Percentiles rank a stretch among this genome's conserved stretches.
Evolutionary conservation across 2,888 invertebrate genomes (phyloP).

Genomic region (Steinernema carpocapsae): DNA sequence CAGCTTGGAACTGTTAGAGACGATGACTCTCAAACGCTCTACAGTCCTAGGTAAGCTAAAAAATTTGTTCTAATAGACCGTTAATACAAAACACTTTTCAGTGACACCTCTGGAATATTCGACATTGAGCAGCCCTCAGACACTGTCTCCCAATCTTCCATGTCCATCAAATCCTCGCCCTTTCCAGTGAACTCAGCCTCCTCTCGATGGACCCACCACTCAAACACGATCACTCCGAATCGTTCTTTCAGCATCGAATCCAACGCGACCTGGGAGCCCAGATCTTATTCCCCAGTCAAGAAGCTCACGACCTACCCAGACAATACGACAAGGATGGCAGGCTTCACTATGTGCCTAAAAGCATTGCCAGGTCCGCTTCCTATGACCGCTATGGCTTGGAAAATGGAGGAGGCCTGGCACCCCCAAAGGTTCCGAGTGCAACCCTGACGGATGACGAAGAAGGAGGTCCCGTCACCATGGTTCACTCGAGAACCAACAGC

Average conservation of each 20-base stretch:
- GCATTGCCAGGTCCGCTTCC: constrained; percentile 44
- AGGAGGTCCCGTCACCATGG: constrained; percentile 19
- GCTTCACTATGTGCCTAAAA: constrained; percentile 54
- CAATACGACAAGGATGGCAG: constrained; percentile 57
- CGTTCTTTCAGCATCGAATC: constrained; percentile 50
- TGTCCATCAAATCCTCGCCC: constrained; percentile 60
- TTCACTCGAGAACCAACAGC: constrained; percentile 37
- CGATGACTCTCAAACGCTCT: constrained; percentile 53
- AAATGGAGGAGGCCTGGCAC: neutral
- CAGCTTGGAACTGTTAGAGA: constrained; percentile 61
- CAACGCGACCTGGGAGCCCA: constrained; percentile 51
- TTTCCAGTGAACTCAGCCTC: constrained; percentile 35
- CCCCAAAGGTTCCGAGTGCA: neutral
- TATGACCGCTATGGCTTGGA: constrained; percentile 44
- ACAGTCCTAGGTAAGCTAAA: constrained; percentile 40
- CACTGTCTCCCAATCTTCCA: constrained; percentile 59
- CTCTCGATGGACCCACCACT: constrained; percentile 8
- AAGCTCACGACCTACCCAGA: constrained; percentile 57
- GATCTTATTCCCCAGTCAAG: constrained; percentile 48
- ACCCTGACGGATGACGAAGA: constrained; percentile 40
- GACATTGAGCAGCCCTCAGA: constrained; percentile 55
- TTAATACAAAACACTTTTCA: constrained; percentile 32
- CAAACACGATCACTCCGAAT: constrained; percentile 41
- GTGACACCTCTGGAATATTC: constrained; percentile 39
- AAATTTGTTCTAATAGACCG: neutral